These are phyloP conservation scores for Sciurus niger DNA, from an alignment of 2,113 vertebrate genomes.

Conservation along the genomic window DNA sequence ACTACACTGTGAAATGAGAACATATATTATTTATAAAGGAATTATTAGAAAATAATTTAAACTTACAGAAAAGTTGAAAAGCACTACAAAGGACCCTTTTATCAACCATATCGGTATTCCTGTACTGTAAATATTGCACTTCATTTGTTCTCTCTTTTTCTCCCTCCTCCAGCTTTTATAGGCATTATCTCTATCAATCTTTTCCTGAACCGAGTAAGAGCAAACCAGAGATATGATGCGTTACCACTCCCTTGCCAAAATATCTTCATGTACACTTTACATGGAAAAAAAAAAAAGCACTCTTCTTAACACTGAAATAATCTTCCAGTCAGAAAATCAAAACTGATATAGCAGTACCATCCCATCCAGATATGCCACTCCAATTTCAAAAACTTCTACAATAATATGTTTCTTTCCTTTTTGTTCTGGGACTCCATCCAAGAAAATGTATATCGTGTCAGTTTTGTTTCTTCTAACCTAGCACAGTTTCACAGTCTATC, in stretches of 20 bases:
- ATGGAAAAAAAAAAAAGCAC: not conserved
- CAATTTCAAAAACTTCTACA: not conserved
- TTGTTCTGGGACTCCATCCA: not conserved
- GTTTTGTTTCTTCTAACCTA: not conserved
- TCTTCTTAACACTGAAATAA: not conserved
- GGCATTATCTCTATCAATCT: not conserved
- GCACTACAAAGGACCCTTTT: not conserved
- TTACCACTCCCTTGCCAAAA: not conserved
- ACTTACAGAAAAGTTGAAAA: conserved; percentile 8
- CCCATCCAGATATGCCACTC: not conserved
- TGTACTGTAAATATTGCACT: not conserved
- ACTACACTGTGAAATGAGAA: not conserved
- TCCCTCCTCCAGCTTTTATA: not conserved
- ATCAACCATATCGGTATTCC: not conserved
- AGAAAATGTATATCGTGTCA: not conserved
- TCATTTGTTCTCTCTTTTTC: conserved; percentile 10
- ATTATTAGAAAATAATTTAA: conserved; percentile 34
- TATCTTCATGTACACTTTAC: not conserved
- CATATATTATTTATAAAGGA: not conserved
- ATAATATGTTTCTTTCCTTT: not conserved
- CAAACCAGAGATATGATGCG: not conserved
- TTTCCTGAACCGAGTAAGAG: not conserved
- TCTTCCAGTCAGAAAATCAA: conserved; percentile 2
- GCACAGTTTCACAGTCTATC: not conserved
- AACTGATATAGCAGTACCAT: not conserved